Evolutionary conservation across 2,888 invertebrate genomes (phyloP).

Genomic region (Luffia ferchaultella): DNA sequence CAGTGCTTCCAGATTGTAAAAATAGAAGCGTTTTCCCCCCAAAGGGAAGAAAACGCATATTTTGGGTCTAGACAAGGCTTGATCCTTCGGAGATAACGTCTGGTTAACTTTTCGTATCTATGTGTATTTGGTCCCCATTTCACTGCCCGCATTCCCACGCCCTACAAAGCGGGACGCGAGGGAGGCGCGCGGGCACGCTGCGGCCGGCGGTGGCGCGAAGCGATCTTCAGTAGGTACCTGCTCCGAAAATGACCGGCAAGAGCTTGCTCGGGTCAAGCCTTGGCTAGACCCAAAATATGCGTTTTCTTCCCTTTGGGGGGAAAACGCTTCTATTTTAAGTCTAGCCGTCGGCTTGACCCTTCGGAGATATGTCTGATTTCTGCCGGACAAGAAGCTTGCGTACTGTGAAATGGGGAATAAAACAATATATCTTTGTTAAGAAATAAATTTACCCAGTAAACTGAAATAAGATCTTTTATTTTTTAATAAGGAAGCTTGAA

Average conservation of each 20-base stretch:
- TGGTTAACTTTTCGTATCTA: conserved; percentile 11
- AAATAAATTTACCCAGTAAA: not conserved
- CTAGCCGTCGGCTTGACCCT: conserved; percentile 4
- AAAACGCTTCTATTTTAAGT: no score
- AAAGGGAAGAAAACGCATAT: no score
- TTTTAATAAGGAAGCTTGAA: not conserved
- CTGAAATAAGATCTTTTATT: not conserved
- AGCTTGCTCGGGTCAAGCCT: not conserved
- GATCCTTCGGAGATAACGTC: no score
- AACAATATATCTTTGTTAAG: not conserved
- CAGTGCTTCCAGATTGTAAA: no score
- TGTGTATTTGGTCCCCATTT: conserved; percentile 11
- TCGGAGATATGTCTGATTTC: conserved; percentile 1
- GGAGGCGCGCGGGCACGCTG: conserved; percentile 15
- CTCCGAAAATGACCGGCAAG: conserved; percentile 23
- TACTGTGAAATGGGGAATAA: conserved; percentile 4
- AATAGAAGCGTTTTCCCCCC: no score
- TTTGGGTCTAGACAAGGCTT: no score
- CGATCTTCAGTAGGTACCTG: not conserved
- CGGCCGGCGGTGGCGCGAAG: conserved; percentile 12
- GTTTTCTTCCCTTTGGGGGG: no score
- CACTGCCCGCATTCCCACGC: conserved; percentile 12
- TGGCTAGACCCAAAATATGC: no score
- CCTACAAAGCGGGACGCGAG: conserved; percentile 9
- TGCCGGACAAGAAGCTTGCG: not conserved